A percentile compares a stretch with the other conserved stretches of the same genome.
Conservation (phyloP, 2,888 invertebrate genomes). For the Euphydryas editha region DNA sequence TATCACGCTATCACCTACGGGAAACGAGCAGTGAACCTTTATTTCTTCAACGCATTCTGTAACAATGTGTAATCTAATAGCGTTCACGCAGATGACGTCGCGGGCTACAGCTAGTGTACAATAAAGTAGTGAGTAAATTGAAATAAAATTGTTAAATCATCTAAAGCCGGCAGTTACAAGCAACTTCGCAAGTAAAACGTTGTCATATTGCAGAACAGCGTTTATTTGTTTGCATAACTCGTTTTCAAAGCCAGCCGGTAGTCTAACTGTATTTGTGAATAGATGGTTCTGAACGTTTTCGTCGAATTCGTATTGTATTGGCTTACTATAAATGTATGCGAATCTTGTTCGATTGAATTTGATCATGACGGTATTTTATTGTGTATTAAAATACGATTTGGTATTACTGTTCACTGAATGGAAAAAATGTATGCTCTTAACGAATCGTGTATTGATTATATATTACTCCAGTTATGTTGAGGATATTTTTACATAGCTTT, state of each 20-base stretch:
- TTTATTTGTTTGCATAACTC: conserved; percentile 29
- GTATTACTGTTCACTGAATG: not conserved
- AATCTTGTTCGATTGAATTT: conserved; percentile 9
- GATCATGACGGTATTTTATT: not conserved
- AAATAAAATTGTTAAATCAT: conserved; percentile 11
- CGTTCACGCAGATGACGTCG: too few relatives aligned
- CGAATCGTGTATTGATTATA: too few relatives aligned
- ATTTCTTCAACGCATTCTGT: too few relatives aligned
- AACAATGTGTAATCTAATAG: too few relatives aligned
- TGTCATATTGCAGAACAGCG: conserved; percentile 23
- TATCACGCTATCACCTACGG: too few relatives aligned
- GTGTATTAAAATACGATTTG: conserved; percentile 3
- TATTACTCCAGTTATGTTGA: too few relatives aligned
- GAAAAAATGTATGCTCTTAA: not conserved
- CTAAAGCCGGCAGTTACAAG: conserved; percentile 2
- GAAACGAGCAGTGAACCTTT: too few relatives aligned
- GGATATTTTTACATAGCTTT: too few relatives aligned
- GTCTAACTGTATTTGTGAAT: conserved; percentile 36
- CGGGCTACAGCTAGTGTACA: too few relatives aligned
- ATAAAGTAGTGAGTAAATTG: not conserved
- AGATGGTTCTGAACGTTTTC: conserved; percentile 39
- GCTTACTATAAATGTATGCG: conserved; percentile 26
- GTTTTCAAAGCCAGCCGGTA: conserved; percentile 21
- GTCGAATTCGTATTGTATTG: conserved; percentile 39
- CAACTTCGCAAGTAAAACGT: conserved; percentile 16